Evolutionary conservation across 2,797 vertebrate genomes (phyloP).

Genomic region (Podarcis lilfordi): DNA sequence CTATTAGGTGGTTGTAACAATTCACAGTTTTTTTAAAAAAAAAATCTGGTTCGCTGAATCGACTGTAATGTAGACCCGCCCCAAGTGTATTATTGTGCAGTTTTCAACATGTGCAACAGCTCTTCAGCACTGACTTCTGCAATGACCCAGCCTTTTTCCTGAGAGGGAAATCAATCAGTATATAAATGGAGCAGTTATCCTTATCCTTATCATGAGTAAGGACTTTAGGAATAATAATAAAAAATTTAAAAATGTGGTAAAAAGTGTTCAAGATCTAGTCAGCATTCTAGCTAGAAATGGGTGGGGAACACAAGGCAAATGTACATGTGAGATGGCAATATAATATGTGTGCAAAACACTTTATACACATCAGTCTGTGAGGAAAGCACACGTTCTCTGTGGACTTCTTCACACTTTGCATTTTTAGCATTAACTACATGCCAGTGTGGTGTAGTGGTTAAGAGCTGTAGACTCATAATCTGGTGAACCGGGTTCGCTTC

Average conservation of each 20-base stretch:
- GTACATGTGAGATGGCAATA: neutral
- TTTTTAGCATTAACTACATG: neutral
- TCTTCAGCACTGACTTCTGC: neutral
- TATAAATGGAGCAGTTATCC: conserved; percentile 17
- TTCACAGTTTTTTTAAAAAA: conserved; percentile 26
- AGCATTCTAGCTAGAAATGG: no score
- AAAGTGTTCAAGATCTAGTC: neutral
- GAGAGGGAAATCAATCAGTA: conserved; percentile 6
- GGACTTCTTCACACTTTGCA: neutral
- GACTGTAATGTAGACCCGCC: conserved; percentile 65
- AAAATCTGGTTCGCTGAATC: conserved; percentile 53
- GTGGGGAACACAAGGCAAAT: neutral
- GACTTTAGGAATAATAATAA: conserved; percentile 25
- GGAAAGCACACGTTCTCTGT: no score
- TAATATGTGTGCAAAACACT: neutral
- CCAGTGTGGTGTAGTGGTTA: no score
- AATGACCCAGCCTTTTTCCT: conserved; percentile 36
- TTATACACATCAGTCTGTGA: neutral
- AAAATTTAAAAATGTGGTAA: neutral
- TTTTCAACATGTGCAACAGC: conserved; percentile 45
- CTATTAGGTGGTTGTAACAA: conserved; percentile 48
- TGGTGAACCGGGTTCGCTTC: no score
- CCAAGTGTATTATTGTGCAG: conserved; percentile 65
- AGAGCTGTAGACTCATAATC: no score
- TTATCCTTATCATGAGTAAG: conserved; percentile 7